phyloP scores from a whole-genome alignment of 1,140 invertebrate genomes.

The Eueides isabella region DNA sequence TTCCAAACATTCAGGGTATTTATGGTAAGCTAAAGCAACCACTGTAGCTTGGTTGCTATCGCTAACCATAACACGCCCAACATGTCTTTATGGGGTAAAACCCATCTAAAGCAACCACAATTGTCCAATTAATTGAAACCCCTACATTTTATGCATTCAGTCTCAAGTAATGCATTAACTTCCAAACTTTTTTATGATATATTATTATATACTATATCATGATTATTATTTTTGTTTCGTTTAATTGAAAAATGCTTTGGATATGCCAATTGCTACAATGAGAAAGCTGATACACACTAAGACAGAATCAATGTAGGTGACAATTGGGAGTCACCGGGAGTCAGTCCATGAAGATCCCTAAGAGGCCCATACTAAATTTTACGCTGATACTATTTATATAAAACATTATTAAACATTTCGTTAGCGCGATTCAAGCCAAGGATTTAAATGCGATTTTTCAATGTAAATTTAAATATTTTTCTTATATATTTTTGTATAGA shows the following conservation, averaged over 20 bases:
- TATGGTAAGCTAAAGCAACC: not conserved
- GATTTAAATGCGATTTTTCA: not conserved
- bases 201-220: no score
- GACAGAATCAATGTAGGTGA: not conserved
- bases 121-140: not conserved
- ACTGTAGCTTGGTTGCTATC: conserved; percentile 3
- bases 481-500: not conserved
- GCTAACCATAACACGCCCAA: not conserved
- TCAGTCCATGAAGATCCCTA: not conserved
- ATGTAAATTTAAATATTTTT: not conserved
- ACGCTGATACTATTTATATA: not conserved
- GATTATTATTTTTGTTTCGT: no score
- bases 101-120: not conserved
- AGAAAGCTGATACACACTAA: not conserved
- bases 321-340: not conserved
- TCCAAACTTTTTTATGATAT: not conserved
- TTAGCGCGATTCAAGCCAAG: not conserved
- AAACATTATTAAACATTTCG: not conserved
- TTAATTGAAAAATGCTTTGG: no score
- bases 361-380: not conserved
- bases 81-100: not conserved
- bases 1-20: not conserved
- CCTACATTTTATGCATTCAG: not conserved
- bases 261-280: not conserved
- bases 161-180: not conserved